A percentile compares a stretch with the other conserved stretches of the same genome.
phyloP scores from a whole-genome alignment of 2,888 invertebrate species.

The Galerucella calmariensis region DNA sequence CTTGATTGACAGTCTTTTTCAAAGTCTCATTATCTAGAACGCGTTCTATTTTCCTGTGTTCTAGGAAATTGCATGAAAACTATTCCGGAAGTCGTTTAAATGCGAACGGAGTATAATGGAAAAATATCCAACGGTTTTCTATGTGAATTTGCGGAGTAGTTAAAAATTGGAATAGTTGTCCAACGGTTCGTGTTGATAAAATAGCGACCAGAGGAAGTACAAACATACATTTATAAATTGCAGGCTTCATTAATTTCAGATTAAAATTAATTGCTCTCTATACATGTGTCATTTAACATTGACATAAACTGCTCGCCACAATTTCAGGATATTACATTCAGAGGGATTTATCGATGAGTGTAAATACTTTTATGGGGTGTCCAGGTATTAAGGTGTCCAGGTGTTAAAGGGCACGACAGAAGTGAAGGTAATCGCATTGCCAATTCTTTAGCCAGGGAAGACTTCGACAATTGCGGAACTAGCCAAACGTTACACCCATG shows the following conservation, averaged over 20 bases:
- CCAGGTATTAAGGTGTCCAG: no score
- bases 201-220: neutral
- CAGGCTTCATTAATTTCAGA: neutral
- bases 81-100: conserved; percentile 33
- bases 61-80: conserved; percentile 30
- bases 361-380: no score
- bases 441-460: no score
- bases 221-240: neutral
- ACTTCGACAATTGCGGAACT: no score
- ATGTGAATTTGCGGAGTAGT: conserved; percentile 17
- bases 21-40: conserved; percentile 34
- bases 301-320: no score
- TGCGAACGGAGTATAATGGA: conserved; percentile 30
- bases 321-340: no score
- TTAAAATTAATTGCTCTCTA: neutral
- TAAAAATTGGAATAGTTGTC: conserved; percentile 23
- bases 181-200: neutral
- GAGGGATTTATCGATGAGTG: no score
- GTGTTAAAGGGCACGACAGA: no score
- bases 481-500: no score
- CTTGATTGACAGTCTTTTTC: conserved; percentile 37
- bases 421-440: no score
- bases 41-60: conserved; percentile 32
- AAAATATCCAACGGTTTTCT: conserved; percentile 22
- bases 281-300: no score